Percentiles rank a stretch among this genome's conserved stretches.
Conservation (phyloP, 2,888 invertebrate species). For the Amiota minor region DNA sequence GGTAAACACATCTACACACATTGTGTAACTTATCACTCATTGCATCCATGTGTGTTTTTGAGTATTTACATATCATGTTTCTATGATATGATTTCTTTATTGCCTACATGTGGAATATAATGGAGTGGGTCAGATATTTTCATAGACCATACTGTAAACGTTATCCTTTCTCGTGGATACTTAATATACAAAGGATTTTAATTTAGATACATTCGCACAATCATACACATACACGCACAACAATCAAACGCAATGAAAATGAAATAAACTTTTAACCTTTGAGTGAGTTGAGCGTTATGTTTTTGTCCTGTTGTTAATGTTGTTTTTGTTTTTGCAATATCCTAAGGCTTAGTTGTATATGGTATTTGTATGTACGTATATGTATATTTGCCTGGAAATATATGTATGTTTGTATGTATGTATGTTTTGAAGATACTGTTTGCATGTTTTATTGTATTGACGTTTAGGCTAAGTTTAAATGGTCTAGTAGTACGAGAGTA, state of each 20-base stretch:
- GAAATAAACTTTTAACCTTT: slow-evolving; percentile 61
- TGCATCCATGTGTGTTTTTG: background rate
- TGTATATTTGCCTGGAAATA: no score
- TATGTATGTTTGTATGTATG: background rate
- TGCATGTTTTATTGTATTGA: slow-evolving; percentile 67
- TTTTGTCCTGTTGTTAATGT: slow-evolving; percentile 57
- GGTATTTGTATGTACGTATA: no score
- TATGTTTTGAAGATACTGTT: slow-evolving; percentile 36
- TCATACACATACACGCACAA: background rate
- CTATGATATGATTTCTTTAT: slow-evolving; percentile 30
- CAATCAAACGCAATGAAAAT: slow-evolving; percentile 48
- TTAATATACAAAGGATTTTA: slow-evolving; percentile 66
- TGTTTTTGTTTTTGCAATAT: slow-evolving; percentile 63
- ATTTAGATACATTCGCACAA: slow-evolving; percentile 50
- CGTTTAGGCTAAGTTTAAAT: slow-evolving; percentile 53
- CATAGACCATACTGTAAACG: slow-evolving; percentile 30
- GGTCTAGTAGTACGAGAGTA: slow-evolving; percentile 50
- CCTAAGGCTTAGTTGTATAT: slow-evolving; percentile 58
- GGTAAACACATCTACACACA: background rate
- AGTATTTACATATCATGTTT: background rate
- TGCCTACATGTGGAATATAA: slow-evolving; percentile 57
- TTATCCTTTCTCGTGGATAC: slow-evolving; percentile 50
- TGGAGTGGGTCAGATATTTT: slow-evolving; percentile 32
- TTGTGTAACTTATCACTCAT: slow-evolving; percentile 51
- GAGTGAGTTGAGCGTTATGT: slow-evolving; percentile 42